Evolutionary conservation across 2,888 invertebrate genomes (phyloP).

Genomic region (Drosophila conformis): DNA sequence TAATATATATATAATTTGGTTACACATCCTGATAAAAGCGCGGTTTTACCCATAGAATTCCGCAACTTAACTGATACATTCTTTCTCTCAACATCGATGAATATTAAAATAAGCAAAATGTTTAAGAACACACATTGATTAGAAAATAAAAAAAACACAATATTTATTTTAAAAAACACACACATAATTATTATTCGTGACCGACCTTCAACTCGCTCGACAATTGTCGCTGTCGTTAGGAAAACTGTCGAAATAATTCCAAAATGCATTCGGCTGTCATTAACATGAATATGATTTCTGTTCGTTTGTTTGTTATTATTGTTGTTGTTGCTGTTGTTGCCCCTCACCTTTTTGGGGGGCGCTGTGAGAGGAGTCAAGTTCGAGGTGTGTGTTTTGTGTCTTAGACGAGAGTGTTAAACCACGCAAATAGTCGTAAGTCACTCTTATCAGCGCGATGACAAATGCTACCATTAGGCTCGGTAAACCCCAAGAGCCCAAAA

Average conservation of each 20-base stretch:
- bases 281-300: conserved; percentile 36
- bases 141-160: background rate
- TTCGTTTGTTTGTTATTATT: conserved; percentile 29
- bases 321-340: conserved; percentile 16
- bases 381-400: conserved; percentile 18
- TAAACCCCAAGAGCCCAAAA: conserved; percentile 8
- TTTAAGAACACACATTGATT: background rate
- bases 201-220: conserved; percentile 49
- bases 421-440: conserved; percentile 49
- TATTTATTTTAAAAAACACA: background rate
- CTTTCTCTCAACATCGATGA: background rate
- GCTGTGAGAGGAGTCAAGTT: conserved; percentile 12
- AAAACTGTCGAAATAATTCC: conserved; percentile 30
- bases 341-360: conserved; percentile 16
- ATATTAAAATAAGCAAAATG: background rate
- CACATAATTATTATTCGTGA: conserved; percentile 26
- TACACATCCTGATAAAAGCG: background rate
- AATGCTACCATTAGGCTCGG: conserved; percentile 53
- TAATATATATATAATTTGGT: background rate
- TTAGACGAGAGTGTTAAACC: conserved; percentile 52
- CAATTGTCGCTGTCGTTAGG: conserved; percentile 39
- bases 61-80: background rate
- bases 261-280: conserved; percentile 42
- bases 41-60: background rate
- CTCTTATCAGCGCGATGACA: conserved; percentile 66